These are phyloP conservation scores for Virgularia gustaviana DNA, from an alignment of 92 coral and sea anemone species.

Conservation along the genomic window DNA sequence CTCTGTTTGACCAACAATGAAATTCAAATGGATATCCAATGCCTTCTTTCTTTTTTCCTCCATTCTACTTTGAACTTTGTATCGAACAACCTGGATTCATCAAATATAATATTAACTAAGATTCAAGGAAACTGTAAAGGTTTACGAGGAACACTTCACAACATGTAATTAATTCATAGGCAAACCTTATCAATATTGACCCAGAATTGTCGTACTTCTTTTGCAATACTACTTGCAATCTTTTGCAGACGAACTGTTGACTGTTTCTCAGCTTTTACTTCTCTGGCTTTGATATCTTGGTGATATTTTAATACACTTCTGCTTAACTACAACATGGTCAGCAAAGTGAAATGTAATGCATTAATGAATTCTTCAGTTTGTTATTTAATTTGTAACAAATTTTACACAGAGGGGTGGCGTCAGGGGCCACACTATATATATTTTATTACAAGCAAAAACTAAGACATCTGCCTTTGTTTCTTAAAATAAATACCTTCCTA, in stretches of 20 bases:
- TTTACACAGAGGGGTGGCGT: no score
- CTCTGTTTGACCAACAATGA: constrained; percentile 98
- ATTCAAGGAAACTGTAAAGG: neutral
- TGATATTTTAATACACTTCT: constrained; percentile 94
- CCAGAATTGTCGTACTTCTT: constrained; percentile 95
- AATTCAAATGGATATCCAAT: constrained; percentile 87
- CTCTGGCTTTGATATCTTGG: constrained; percentile 90
- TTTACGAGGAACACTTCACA: neutral
- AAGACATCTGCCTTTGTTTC: no score
- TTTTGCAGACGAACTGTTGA: constrained; percentile 77
- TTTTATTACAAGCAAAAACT: no score
- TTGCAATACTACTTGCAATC: constrained; percentile 91
- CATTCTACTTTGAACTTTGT: constrained; percentile 90
- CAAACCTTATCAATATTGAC: constrained; percentile 84
- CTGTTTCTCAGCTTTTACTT: constrained; percentile 95
- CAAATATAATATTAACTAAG: neutral
- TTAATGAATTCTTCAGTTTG: no score
- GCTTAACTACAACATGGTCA: constrained; percentile 70
- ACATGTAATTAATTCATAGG: no score
- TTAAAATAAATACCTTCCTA: constrained; percentile 84
- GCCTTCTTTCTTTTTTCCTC: constrained; percentile 98
- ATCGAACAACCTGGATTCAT: constrained; percentile 74
- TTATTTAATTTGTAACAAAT: no score
- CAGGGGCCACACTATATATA: no score
- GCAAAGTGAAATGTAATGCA: no score